Percentiles rank a stretch among this genome's conserved stretches.
phyloP scores from a whole-genome alignment of 1,140 invertebrate species.

The Spodoptera frugiperda region DNA sequence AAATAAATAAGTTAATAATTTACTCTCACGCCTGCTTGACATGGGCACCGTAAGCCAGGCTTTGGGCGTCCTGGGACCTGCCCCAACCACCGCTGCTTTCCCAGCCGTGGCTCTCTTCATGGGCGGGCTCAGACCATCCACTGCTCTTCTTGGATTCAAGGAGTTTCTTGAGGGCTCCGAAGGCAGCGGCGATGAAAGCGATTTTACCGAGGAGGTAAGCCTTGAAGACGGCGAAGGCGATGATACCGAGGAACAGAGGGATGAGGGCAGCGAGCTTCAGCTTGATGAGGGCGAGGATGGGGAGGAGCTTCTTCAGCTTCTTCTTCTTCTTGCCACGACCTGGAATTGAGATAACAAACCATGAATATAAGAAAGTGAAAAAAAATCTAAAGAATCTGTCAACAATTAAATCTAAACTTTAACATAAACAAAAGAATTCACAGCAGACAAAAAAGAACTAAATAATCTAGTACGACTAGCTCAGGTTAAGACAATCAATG shows the following conservation, averaged over 20 bases:
- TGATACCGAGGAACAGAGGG: conserved; percentile 91
- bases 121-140: conserved; percentile 89
- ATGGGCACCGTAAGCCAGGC: conserved; percentile 89
- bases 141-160: conserved; percentile 91
- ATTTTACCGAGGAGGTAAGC: conserved; percentile 93
- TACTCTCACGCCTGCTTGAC: conserved; percentile 71
- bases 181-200: conserved; percentile 90
- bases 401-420: background rate
- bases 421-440: background rate
- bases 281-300: conserved; percentile 91
- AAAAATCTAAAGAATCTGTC: background rate
- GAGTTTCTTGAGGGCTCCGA: conserved; percentile 92
- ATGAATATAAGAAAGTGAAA: background rate
- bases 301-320: conserved; percentile 90
- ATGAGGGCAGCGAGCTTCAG: conserved; percentile 92
- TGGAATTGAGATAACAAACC: conserved; percentile 65
- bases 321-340: conserved; percentile 91
- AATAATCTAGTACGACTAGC: background rate
- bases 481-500: background rate
- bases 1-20: conserved; percentile 53
- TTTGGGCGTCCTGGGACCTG: conserved; percentile 86
- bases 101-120: conserved; percentile 87
- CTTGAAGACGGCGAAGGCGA: conserved; percentile 94
- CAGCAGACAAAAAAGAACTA: background rate
- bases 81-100: conserved; percentile 86